A percentile compares a stretch with the other conserved stretches of the same genome.
These are phyloP conservation scores for Microtus oregoni DNA, from an alignment of 2,113 vertebrate species.

Conservation along the genomic window DNA sequence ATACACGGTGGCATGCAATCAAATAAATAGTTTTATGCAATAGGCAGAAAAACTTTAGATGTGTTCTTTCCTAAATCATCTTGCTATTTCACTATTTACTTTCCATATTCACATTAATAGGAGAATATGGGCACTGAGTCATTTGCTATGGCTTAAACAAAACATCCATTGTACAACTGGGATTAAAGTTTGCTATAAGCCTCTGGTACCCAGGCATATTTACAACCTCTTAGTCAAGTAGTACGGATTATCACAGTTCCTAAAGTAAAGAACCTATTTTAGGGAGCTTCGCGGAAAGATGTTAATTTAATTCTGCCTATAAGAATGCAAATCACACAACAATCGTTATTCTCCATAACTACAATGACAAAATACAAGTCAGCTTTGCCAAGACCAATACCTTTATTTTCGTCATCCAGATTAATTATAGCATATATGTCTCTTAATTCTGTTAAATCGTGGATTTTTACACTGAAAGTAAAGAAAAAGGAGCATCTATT, in stretches of 20 bases:
- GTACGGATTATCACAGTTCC: not conserved
- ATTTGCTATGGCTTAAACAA: not conserved
- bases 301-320: not conserved
- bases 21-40: not conserved
- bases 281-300: not conserved
- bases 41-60: not conserved
- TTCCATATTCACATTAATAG: not conserved
- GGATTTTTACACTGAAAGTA: conserved; percentile 95
- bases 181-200: conserved; percentile 24
- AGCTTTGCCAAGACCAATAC: conserved; percentile 82
- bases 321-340: not conserved
- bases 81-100: not conserved
- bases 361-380: conserved; percentile 27
- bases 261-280: conserved; percentile 44
- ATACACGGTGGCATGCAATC: not conserved
- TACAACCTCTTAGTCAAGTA: not conserved
- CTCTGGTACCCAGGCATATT: not conserved
- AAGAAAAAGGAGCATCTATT: conserved; percentile 22
- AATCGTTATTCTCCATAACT: conserved; percentile 31
- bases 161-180: not conserved
- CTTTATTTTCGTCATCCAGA: conserved; percentile 98
- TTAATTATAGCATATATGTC: conserved; percentile 96
- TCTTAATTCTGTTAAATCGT: conserved; percentile 95
- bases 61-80: not conserved
- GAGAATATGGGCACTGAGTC: not conserved